Evolutionary conservation across 2,797 vertebrate genomes (phyloP).

Genomic region (Miopithecus talapoin): DNA sequence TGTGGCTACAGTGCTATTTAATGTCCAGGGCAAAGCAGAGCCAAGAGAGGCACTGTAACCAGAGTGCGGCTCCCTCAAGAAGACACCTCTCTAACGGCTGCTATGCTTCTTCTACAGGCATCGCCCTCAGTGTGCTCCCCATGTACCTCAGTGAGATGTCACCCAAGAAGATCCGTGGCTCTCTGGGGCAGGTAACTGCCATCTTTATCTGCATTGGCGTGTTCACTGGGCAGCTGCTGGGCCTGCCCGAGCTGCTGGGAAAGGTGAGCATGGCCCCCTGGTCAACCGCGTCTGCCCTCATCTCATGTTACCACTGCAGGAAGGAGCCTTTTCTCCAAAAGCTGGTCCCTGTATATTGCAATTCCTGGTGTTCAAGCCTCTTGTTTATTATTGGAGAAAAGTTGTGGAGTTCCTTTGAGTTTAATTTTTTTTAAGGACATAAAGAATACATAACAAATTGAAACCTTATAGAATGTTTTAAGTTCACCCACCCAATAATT

Average conservation of each 20-base stretch:
- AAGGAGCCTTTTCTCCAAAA: background rate
- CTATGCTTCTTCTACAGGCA: slow-evolving; percentile 84
- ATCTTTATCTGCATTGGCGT: slow-evolving; percentile 96
- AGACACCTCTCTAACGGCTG: background rate
- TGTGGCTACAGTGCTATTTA: accelerated
- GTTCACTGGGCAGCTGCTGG: slow-evolving; percentile 92
- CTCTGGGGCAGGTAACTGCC: slow-evolving; percentile 93
- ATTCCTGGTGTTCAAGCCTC: background rate
- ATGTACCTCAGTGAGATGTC: slow-evolving; percentile 98
- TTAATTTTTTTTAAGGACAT: background rate
- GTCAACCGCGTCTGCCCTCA: accelerated
- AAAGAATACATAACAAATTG: background rate
- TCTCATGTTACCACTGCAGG: accelerated
- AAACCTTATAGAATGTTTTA: background rate
- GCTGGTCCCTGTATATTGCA: too few species aligned
- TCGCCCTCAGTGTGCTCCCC: slow-evolving; percentile 93
- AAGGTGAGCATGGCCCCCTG: slow-evolving; percentile 85
- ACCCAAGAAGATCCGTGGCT: slow-evolving; percentile 92
- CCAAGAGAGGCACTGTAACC: background rate
- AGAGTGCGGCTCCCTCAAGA: accelerated
- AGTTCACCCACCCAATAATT: background rate
- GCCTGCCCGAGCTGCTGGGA: slow-evolving; percentile 94
- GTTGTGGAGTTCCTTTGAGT: background rate
- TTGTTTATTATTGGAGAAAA: background rate
- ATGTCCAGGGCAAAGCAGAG: background rate